These are phyloP conservation scores for Callosobruchus maculatus DNA, from an alignment of 2,888 invertebrate genomes.

Conservation along the genomic window DNA sequence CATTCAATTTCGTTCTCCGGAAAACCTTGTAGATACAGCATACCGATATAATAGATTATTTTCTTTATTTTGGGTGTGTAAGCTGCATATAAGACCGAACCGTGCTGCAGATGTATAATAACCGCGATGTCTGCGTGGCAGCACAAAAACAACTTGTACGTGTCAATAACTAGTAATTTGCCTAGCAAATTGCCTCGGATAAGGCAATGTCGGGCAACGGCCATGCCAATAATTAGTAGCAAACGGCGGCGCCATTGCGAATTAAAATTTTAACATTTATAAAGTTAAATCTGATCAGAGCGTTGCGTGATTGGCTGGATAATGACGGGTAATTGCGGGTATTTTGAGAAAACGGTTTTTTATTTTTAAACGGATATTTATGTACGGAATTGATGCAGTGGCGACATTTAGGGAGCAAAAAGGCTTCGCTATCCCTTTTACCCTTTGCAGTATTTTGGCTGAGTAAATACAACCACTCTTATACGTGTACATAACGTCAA, in stretches of 20 bases:
- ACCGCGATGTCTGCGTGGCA: conserved; percentile 5
- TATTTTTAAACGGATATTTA: conserved; percentile 17
- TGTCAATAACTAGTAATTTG: conserved; percentile 18
- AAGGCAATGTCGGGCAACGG: conserved; percentile 15
- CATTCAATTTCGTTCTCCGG: background rate
- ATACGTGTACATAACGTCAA: no score
- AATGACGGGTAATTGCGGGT: conserved; percentile 31
- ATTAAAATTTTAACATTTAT: conserved; percentile 24
- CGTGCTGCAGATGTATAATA: background rate
- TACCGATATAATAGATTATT: background rate
- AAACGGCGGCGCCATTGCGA: conserved; percentile 22
- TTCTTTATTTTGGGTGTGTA: background rate
- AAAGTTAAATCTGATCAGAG: conserved; percentile 27
- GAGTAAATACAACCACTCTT: no score
- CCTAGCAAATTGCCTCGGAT: conserved; percentile 13
- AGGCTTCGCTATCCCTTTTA: background rate
- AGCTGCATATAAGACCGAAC: background rate
- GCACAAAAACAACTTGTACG: conserved; percentile 17
- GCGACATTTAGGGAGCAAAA: background rate
- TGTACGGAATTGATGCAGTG: conserved; percentile 5
- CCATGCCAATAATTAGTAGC: conserved; percentile 17
- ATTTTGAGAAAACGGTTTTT: conserved; percentile 17
- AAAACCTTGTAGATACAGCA: background rate
- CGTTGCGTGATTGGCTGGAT: conserved; percentile 26
- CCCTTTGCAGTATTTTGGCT: no score